phyloP scores from a whole-genome alignment of 1,140 invertebrate species.

The Myzus persicae region DNA sequence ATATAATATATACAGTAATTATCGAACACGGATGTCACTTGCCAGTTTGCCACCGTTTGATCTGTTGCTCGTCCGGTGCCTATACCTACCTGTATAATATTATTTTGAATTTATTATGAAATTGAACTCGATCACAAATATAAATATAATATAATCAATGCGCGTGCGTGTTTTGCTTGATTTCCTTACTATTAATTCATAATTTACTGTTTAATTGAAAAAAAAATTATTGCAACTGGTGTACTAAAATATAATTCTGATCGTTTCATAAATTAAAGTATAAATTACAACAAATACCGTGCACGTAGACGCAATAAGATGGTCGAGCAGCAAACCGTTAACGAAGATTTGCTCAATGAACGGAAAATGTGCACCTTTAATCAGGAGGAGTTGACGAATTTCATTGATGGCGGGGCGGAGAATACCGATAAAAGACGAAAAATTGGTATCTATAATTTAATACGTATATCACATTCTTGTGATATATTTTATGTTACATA shows the following conservation, averaged over 20 bases:
- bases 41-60: background rate
- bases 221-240: background rate
- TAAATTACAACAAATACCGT: background rate
- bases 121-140: background rate
- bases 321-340: background rate
- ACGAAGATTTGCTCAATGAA: conserved; percentile 75
- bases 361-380: conserved; percentile 79
- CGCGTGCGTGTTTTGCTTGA: background rate
- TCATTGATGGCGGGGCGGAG: conserved; percentile 80
- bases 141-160: background rate
- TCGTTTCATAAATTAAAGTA: background rate
- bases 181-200: background rate
- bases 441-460: conserved; percentile 70
- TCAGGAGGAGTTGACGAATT: conserved; percentile 76
- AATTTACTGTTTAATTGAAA: background rate
- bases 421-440: conserved; percentile 76
- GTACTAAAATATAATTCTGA: background rate
- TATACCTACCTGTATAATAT: background rate
- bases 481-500: background rate
- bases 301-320: background rate
- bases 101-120: background rate
- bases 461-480: background rate
- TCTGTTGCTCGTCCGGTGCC: background rate
- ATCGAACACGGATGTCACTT: background rate
- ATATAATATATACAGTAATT: background rate